phyloP scores from a whole-genome alignment of 1,140 invertebrate species.

The Aphelenchoides besseyi region DNA sequence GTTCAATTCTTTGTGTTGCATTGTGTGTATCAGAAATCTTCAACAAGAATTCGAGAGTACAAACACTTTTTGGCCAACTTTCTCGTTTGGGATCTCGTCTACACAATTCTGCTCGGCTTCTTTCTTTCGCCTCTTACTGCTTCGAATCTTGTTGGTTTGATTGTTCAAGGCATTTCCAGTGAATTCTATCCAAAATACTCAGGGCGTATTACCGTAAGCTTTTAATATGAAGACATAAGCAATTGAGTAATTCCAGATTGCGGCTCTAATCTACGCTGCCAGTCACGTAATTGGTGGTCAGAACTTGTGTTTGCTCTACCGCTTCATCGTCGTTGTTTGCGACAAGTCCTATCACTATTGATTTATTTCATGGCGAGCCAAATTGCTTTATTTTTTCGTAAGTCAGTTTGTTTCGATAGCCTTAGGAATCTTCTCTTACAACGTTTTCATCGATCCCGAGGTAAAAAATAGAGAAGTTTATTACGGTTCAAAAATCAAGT shows the following conservation, averaged over 20 bases:
- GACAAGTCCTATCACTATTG: not conserved
- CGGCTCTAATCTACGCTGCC: not conserved
- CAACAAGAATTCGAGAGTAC: not conserved
- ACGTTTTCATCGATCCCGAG: not conserved
- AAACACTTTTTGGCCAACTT: not conserved
- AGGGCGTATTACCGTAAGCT: not conserved
- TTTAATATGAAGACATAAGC: not conserved
- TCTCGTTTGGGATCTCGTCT: not conserved
- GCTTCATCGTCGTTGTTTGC: slow-evolving; percentile 1
- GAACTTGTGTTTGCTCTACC: not conserved
- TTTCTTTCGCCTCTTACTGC: not conserved
- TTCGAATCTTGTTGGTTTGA: not conserved
- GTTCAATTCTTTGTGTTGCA: not conserved
- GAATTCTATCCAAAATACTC: not conserved
- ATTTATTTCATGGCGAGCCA: not conserved
- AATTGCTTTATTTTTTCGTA: not conserved
- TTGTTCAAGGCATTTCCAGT: not conserved
- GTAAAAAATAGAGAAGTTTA: too few species aligned
- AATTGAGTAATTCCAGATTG: not conserved
- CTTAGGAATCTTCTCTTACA: not conserved
- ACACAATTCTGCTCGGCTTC: not conserved
- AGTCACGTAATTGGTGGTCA: not conserved
- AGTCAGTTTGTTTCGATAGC: not conserved
- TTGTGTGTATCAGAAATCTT: not conserved
- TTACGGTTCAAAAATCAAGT: not conserved